These are phyloP conservation scores for Cataglyphis albicans DNA, from an alignment of 2,888 invertebrate species.

Conservation along the genomic window DNA sequence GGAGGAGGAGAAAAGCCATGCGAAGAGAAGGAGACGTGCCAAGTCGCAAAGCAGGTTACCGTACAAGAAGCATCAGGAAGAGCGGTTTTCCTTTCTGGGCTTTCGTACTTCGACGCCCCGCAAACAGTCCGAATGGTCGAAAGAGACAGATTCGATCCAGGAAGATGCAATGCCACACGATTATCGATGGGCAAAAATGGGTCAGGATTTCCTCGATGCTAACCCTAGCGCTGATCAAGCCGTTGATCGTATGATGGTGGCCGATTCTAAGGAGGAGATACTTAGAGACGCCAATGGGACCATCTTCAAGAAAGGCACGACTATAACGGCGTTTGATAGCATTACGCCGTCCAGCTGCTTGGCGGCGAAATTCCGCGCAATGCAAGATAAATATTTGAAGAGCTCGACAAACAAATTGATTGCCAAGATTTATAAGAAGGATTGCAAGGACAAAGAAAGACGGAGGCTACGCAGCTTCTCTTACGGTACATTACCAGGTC, in stretches of 20 bases:
- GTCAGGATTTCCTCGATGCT: conserved; percentile 63
- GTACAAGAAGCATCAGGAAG: conserved; percentile 69
- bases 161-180: conserved; percentile 69
- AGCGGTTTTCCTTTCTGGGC: conserved; percentile 78
- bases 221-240: conserved; percentile 47
- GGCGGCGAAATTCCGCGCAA: conserved; percentile 90
- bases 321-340: conserved; percentile 76
- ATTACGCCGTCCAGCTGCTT: conserved; percentile 87
- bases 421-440: conserved; percentile 89
- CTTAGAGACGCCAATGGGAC: conserved; percentile 50
- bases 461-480: conserved; percentile 90
- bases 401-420: conserved; percentile 90
- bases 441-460: conserved; percentile 79
- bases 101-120: conserved; percentile 73
- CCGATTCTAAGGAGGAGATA: conserved; percentile 21
- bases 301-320: conserved; percentile 50
- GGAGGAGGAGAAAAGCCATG: conserved; percentile 77
- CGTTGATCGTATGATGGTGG: conserved; percentile 6
- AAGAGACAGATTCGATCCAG: conserved; percentile 61
- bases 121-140: conserved; percentile 63
- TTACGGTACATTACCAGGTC: conserved; percentile 91
- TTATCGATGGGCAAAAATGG: conserved; percentile 71
- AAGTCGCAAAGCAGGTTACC: conserved; percentile 82
- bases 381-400: conserved; percentile 91
- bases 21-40: conserved; percentile 81